Evolutionary conservation across 2,113 vertebrate species (phyloP).

Genomic region (Strigops habroptila): DNA sequence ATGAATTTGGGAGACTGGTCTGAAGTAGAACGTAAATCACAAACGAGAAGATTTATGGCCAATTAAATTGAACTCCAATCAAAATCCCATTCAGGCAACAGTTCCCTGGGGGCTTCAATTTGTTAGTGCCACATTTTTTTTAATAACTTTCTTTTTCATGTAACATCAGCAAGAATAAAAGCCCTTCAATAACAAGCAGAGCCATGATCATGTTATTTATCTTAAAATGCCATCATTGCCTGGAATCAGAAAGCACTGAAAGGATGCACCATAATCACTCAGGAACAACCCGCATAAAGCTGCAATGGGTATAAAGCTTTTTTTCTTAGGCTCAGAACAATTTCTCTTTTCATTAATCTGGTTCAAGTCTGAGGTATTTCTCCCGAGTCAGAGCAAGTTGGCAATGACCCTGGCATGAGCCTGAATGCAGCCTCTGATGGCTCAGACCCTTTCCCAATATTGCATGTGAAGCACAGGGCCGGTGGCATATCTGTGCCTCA

Average conservation of each 20-base stretch:
- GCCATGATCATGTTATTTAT: slow-evolving; percentile 20
- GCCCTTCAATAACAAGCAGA: slow-evolving; percentile 31
- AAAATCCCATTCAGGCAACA: slow-evolving; percentile 62
- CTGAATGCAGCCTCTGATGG: not conserved
- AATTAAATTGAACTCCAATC: slow-evolving; percentile 71
- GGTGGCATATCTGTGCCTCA: not conserved
- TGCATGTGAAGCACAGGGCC: not conserved
- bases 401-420: not conserved
- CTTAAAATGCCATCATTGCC: slow-evolving; percentile 42
- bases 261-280: not conserved
- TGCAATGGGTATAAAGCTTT: not conserved
- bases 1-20: slow-evolving; percentile 48
- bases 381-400: not conserved
- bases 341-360: slow-evolving; percentile 19
- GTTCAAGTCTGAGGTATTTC: slow-evolving; percentile 3
- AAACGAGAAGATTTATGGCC: slow-evolving; percentile 48
- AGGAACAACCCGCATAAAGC: not conserved
- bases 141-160: slow-evolving; percentile 58
- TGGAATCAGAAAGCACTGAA: slow-evolving; percentile 13
- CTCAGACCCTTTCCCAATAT: not conserved
- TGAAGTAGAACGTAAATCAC: slow-evolving; percentile 58
- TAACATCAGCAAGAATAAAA: slow-evolving; percentile 57
- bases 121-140: slow-evolving; percentile 62
- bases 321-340: not conserved
- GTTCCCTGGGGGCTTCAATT: slow-evolving; percentile 60